phyloP scores from a whole-genome alignment of 2,113 vertebrate species.

The Limanda limanda region DNA sequence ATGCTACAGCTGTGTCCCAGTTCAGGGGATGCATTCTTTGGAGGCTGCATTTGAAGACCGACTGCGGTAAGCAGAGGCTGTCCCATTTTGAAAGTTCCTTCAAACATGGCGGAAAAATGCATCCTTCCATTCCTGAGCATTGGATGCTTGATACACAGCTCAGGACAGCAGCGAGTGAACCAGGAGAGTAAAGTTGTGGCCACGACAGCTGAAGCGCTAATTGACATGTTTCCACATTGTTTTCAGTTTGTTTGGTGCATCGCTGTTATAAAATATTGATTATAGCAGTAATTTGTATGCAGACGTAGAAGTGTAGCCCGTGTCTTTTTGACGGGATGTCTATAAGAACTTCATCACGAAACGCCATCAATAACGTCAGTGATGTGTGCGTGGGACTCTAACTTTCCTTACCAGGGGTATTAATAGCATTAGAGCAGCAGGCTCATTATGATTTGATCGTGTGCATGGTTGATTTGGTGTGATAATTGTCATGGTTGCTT shows the following conservation, averaged over 20 bases:
- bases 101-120: no score
- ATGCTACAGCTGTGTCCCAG: no score
- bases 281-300: not conserved
- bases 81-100: no score
- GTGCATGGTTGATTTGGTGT: slow-evolving; percentile 24
- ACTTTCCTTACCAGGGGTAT: not conserved
- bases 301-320: not conserved
- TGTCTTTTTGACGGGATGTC: not conserved
- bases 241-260: not conserved
- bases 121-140: no score
- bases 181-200: not conserved
- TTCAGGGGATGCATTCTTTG: no score
- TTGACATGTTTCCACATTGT: not conserved
- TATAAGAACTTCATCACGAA: not conserved
- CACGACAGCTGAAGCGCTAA: not conserved
- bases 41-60: no score
- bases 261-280: not conserved
- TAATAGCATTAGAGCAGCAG: slow-evolving; percentile 20
- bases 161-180: no score
- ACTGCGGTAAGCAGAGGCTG: no score
- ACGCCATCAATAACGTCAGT: not conserved
- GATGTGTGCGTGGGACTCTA: not conserved
- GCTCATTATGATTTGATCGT: slow-evolving; percentile 28
- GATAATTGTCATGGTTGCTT: slow-evolving; percentile 35
- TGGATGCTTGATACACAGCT: no score